Evolutionary conservation across 2,888 invertebrate species (phyloP).

Genomic region (Nesidiocoris tenuis): DNA sequence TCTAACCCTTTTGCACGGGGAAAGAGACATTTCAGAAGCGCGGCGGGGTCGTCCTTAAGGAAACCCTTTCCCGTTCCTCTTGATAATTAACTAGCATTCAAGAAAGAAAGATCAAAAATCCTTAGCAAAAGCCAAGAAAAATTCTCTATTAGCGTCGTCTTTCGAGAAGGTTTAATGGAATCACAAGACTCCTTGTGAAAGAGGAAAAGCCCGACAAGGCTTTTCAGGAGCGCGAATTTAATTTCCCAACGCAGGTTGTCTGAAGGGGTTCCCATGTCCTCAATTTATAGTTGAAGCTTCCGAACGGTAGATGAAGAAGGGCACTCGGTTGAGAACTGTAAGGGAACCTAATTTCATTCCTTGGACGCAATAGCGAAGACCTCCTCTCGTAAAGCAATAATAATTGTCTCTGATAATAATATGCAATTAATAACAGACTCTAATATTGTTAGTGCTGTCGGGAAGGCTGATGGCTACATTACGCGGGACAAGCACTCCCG

Average conservation of each 20-base stretch:
- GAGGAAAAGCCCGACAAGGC: slow-evolving; percentile 18
- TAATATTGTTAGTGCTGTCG: slow-evolving; percentile 25
- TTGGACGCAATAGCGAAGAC: slow-evolving; percentile 16
- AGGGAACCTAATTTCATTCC: slow-evolving; percentile 34
- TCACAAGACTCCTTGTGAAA: slow-evolving; percentile 36
- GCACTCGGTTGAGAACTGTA: slow-evolving; percentile 9
- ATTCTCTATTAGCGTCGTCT: slow-evolving; percentile 25
- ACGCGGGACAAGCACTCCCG: slow-evolving; percentile 20
- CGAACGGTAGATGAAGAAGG: not conserved
- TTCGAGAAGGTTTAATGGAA: slow-evolving; percentile 28
- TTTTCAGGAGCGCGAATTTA: slow-evolving; percentile 39
- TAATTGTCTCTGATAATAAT: slow-evolving; percentile 40
- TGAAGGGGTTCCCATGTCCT: slow-evolving; percentile 23
- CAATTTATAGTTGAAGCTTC: slow-evolving; percentile 30
- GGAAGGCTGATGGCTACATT: slow-evolving; percentile 23
- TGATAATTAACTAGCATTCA: slow-evolving; percentile 21
- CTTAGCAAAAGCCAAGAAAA: slow-evolving; percentile 35
- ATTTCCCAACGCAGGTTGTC: slow-evolving; percentile 30
- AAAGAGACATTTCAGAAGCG: not conserved
- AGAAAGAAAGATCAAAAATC: slow-evolving; percentile 18
- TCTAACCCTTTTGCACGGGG: not conserved
- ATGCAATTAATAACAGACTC: slow-evolving; percentile 33
- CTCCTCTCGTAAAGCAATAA: slow-evolving; percentile 30
- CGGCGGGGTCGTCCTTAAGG: not conserved
- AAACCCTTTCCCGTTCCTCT: not conserved